Evolutionary conservation across 2,113 vertebrate species (phyloP).

Genomic region (Larimichthys polyactis): DNA sequence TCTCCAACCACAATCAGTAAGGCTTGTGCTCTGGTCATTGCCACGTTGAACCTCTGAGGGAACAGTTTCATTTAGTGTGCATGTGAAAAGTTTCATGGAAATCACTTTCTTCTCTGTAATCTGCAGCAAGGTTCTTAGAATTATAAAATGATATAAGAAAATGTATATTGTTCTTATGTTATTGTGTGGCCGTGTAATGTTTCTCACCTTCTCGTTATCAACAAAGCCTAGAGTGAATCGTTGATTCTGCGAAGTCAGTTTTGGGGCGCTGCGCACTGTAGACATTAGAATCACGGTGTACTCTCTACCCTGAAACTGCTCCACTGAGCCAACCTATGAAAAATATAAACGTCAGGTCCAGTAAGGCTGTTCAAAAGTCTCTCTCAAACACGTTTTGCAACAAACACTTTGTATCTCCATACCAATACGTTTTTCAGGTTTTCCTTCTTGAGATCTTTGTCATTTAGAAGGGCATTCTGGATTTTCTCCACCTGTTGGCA

Average conservation of each 20-base stretch:
- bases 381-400: background rate
- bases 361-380: background rate
- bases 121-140: background rate
- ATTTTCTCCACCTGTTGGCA: conserved; percentile 90
- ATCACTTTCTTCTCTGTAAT: background rate
- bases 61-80: conserved; percentile 8
- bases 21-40: conserved; percentile 89
- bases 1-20: conserved; percentile 91
- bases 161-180: background rate
- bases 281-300: conserved; percentile 89
- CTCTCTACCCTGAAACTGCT: conserved; percentile 93
- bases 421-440: conserved; percentile 88
- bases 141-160: background rate
- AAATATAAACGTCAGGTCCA: conserved; percentile 9
- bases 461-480: conserved; percentile 80
- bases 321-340: conserved; percentile 90
- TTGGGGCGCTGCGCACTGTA: conserved; percentile 86
- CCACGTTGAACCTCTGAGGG: conserved; percentile 91
- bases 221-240: conserved; percentile 89
- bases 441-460: conserved; percentile 74
- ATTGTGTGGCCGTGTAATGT: background rate
- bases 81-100: background rate
- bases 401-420: background rate
- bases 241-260: conserved; percentile 80
- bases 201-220: conserved; percentile 88